phyloP scores from a whole-genome alignment of 2,888 invertebrate genomes.

The Nephrotoma appendiculata region DNA sequence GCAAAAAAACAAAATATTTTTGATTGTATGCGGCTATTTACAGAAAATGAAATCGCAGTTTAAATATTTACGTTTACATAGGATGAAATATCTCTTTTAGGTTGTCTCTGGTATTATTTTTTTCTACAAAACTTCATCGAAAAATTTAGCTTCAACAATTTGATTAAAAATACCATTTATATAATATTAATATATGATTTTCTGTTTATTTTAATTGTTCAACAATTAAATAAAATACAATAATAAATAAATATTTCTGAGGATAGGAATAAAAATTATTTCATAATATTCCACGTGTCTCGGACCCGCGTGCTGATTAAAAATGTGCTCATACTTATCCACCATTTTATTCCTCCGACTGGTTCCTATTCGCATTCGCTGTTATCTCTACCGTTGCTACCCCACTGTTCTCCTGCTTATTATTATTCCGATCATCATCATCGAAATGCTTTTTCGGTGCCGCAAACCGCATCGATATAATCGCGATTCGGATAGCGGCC shows the following conservation, averaged over 20 bases:
- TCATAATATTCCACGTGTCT: too few species aligned
- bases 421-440: background rate
- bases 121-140: too few species aligned
- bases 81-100: too few species aligned
- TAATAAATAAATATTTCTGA: background rate
- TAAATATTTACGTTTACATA: too few species aligned
- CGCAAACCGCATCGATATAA: constrained; percentile 31
- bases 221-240: background rate
- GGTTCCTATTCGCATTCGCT: background rate
- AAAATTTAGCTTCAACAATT: too few species aligned
- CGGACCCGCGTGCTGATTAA: background rate
- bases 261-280: too few species aligned
- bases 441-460: constrained; percentile 8
- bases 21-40: too few species aligned
- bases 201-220: background rate
- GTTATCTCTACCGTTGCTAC: background rate
- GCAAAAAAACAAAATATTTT: too few species aligned
- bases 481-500: constrained; percentile 49
- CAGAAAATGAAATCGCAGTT: too few species aligned
- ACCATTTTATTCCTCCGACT: background rate
- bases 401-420: background rate
- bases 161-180: too few species aligned
- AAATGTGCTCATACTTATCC: background rate
- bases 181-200: background rate
- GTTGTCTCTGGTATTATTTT: too few species aligned